Evolutionary conservation across 2,888 invertebrate genomes (phyloP), one percentile per base, ranked within the genome.

Genomic region (Acheta domesticus): DNA sequence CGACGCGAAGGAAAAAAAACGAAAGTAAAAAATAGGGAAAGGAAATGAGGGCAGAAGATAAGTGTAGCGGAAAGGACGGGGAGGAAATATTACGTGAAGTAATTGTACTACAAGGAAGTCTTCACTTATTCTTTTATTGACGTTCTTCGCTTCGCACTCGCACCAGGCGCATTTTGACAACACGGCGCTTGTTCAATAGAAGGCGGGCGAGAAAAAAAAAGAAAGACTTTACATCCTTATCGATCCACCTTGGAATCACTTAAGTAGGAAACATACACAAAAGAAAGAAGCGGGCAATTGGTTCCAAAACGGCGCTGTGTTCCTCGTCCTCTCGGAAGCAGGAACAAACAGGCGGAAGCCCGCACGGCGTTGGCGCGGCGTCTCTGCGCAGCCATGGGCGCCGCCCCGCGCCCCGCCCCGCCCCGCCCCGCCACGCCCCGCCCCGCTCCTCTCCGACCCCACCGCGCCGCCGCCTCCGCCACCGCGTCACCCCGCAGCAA

Each of bases 81-180:
- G 62, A 62, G 62, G 62, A 62, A n/a, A 62, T 14, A 62, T 62
- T 62, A 62, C n/a, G 62, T 2, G n/a, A 62, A 19, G 62, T n/a
- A 62, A 62, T 62, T 62, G 62, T 62, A 62, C n/a, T 62, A 19
- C 62, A 62, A 62, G 14, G 62, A 62, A n/a, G 62, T 62, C 62
- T 62, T 62, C 62, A 62, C n/a, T 62, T 62, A 62, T 62, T 62
- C 62, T 62, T n/a, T 62, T 62, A 62, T 62, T 62, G 62, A 11
- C 14, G 14, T 11, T 62, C 62, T n/a, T n/a, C 62, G 62, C n/a
- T 62, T 62, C 62, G 16, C 62, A 14, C 36, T 36, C 36, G 36
- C 36, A 36, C 36, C 36, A 3, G 36, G 5, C 3, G 62, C 62
- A 62, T n/a, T 62, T 19, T 19, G 16, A n/a, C 62, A 62, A 62